Conservation (phyloP, 2,888 invertebrate genomes). For the Erpobdella octoculata region DNA sequence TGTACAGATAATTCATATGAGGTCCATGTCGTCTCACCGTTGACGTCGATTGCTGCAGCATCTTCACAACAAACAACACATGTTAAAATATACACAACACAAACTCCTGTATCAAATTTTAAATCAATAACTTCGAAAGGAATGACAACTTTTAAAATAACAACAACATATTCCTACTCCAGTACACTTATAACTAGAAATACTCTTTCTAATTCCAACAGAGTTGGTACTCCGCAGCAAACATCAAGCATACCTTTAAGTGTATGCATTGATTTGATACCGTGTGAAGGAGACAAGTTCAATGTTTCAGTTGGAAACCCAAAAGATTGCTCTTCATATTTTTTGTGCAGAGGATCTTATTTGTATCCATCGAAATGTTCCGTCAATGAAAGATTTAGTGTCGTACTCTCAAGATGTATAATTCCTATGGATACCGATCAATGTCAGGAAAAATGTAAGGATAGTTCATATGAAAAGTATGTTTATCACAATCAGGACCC, state of each 20-base stretch:
- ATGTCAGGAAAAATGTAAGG: constrained; percentile 1
- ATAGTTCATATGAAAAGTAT: constrained; percentile 7
- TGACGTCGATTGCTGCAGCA: no score
- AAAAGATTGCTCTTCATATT: constrained; percentile 7
- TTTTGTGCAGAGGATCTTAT: background rate
- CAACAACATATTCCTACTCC: no score
- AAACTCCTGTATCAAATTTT: no score
- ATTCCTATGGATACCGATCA: background rate
- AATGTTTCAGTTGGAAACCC: constrained; percentile 16
- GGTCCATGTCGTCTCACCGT: no score
- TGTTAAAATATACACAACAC: no score
- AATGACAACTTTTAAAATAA: no score
- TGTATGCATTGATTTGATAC: constrained; percentile 8
- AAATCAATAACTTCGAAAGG: no score
- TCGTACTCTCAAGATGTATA: background rate
- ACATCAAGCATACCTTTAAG: no score
- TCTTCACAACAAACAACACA: no score
- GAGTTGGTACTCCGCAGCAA: no score
- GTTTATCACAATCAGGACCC: background rate
- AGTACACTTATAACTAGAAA: no score
- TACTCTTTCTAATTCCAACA: no score
- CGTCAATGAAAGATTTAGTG: background rate
- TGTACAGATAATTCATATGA: background rate
- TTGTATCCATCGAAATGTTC: background rate
- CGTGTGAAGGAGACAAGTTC: background rate